Base-by-base conservation (phyloP, 1,140 invertebrate genomes). In the Seison nebaliae region DNA sequence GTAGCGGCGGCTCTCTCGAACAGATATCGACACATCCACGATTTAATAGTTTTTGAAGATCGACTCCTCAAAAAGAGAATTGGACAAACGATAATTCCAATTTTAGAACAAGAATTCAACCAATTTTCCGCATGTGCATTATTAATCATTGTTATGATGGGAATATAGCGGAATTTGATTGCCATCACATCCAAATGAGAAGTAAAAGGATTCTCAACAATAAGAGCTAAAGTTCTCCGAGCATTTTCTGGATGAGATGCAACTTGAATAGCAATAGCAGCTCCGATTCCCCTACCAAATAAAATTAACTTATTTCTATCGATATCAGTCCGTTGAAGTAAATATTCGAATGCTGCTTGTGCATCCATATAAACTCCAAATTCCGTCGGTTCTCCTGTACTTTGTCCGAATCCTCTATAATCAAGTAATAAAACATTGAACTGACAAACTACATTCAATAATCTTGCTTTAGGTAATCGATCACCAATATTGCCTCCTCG, bases 131-230 rank as follows among this genome's bases (percentile, higher is more conserved):
- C n/a, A n/a, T n/a, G n/a, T n/a, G n/a, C n/a, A n/a, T n/a, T n/a
- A n/a, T n/a, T n/a, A n/a, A n/a, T n/a, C n/a, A n/a, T n/a, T n/a
- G n/a, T n/a, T n/a, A n/a, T n/a, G n/a, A n/a, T n/a, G n/a, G n/a
- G n/a, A n/a, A n/a, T n/a, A n/a, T n/a, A n/a, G n/a, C n/a, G n/a
- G n/a, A n/a, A n/a, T n/a, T n/a, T n/a, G n/a, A n/a, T n/a, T n/a
- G n/a, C n/a, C n/a, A n/a, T n/a, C n/a, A n/a, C n/a, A n/a, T n/a
- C n/a, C n/a, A n/a, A n/a, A n/a, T n/a, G n/a, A n/a, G n/a, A n/a
- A 6, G 78, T 84, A 51, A 91, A 91, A 26, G 80, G 84, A 53
- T 91, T 91, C 60, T 91, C 81, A 19, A 88, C 64, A 45, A 91
- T 69, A 43, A 84, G 55, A 47, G 72, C 77, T 67, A 73, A 72